Base-by-base conservation (phyloP, 2,797 vertebrate genomes). In the Philypnodon macrostomus region DNA sequence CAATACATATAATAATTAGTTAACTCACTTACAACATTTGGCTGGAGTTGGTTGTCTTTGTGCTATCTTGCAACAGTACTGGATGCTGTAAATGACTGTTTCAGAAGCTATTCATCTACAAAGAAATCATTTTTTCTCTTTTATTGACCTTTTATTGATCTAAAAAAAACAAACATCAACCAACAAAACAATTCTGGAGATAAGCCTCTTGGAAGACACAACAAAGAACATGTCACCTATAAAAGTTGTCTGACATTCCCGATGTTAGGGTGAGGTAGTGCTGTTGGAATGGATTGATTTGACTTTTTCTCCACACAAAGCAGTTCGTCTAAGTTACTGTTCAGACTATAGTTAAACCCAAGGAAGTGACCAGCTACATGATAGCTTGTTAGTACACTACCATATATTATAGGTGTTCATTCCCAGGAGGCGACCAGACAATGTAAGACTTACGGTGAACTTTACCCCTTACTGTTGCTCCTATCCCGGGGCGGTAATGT, bases 401-500 rank as follows among this genome's bases (percentile, higher is more conserved):
- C 64, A 77, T 84, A 70, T 70, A 79, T 83, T 81, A 77, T 45
- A 54, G 34, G 26, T 45, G 39, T 48, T 61, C 67, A 40, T 41
- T 49, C 63, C 45, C 40, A 67, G 35, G 67, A 71, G 80, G 71
- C 12, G 33, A 40, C 30, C 47, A 49, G 55, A 75, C 79, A 71
- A 78, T 80, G 66, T 49, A 54, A 60, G 58, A 68, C 76, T 63
- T 49, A 75, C 23, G 32, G 19, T 79, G 76, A 78, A 76, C 70
- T 77, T 57, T 62, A 47, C 34, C 11, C 30, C 53, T 70, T 67
- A 58, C 58, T 58, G 42, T 69, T 72, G 75, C 73, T 73, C 73
- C 58, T 52, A 64, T 66, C 84, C 39, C 61, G 58, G 72, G 86
- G 85, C 77, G 59, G 70, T 51, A 53, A 53, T 83, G 87, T 90